phyloP scores from a whole-genome alignment of 2,888 invertebrate genomes.

The Ecdyonurus torrentis region DNA sequence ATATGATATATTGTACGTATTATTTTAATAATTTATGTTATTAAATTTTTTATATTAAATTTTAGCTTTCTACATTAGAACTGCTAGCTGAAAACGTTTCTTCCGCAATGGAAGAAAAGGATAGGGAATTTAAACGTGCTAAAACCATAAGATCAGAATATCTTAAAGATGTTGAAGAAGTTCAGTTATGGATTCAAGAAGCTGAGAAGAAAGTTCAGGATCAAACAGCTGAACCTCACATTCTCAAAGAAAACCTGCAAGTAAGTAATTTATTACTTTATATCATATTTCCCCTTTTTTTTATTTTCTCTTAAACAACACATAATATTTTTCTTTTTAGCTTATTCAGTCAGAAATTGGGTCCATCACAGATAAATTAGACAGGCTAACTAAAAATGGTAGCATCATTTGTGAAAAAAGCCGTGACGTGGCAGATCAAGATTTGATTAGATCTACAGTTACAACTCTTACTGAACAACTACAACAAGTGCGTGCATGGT shows the following conservation, averaged over 20 bases:
- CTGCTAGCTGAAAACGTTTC: conserved; percentile 60
- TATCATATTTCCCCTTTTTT: not conserved
- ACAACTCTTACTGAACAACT: conserved; percentile 61
- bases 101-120: conserved; percentile 72
- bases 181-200: conserved; percentile 67
- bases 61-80: conserved; percentile 62
- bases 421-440: conserved; percentile 57
- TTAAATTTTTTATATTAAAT: conserved; percentile 1
- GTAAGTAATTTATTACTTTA: conserved; percentile 15
- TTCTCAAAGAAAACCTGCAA: conserved; percentile 58
- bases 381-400: conserved; percentile 61
- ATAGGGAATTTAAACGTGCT: conserved; percentile 73
- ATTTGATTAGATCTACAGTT: conserved; percentile 56
- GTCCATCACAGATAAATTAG: conserved; percentile 53
- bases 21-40: not conserved
- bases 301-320: not conserved
- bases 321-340: conserved; percentile 8
- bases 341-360: conserved; percentile 60
- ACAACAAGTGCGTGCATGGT: conserved; percentile 54
- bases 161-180: conserved; percentile 56
- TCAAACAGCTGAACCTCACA: conserved; percentile 56
- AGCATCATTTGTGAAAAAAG: conserved; percentile 63
- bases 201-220: conserved; percentile 73
- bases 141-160: conserved; percentile 68
- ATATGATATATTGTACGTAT: not conserved